These are phyloP conservation scores for Bombus terrestris DNA, from an alignment of 1,140 invertebrate species.

Conservation along the genomic window DNA sequence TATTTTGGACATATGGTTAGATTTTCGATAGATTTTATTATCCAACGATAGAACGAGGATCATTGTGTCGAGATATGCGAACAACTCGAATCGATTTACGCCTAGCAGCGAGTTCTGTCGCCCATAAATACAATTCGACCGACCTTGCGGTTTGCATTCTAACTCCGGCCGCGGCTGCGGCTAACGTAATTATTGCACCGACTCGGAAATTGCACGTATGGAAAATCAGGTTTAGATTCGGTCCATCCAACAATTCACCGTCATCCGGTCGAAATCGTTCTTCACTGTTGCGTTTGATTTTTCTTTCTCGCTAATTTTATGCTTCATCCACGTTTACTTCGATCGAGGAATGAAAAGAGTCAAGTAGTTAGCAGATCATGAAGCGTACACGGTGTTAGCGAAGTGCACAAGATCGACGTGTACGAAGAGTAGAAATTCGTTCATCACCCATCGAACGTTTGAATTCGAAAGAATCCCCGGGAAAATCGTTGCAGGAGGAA, in stretches of 20 bases:
- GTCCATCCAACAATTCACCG: neutral
- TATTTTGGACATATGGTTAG: neutral
- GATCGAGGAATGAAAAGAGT: neutral
- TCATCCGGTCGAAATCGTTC: neutral
- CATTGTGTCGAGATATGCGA: conserved; percentile 17
- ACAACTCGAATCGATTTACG: conserved; percentile 53
- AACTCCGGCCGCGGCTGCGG: conserved; percentile 55
- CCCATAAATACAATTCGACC: conserved; percentile 66
- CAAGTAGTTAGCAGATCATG: neutral
- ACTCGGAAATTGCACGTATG: conserved; percentile 62
- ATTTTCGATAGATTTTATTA: neutral
- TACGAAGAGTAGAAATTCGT: neutral
- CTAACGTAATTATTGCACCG: conserved; percentile 63
- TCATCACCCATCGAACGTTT: neutral
- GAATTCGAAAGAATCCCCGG: conserved; percentile 1
- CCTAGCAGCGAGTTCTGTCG: conserved; percentile 35
- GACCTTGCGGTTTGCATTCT: conserved; percentile 67
- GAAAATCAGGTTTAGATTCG: conserved; percentile 58
- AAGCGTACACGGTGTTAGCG: neutral
- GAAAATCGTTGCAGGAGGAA: neutral
- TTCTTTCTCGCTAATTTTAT: neutral
- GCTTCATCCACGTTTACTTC: neutral
- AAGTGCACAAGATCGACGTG: neutral
- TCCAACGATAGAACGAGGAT: neutral
- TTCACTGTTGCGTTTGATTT: too few species aligned